Percentiles rank a stretch among this genome's conserved stretches.
phyloP scores from a whole-genome alignment of 2,797 vertebrate genomes.

The Mormyrops attenuatus region DNA sequence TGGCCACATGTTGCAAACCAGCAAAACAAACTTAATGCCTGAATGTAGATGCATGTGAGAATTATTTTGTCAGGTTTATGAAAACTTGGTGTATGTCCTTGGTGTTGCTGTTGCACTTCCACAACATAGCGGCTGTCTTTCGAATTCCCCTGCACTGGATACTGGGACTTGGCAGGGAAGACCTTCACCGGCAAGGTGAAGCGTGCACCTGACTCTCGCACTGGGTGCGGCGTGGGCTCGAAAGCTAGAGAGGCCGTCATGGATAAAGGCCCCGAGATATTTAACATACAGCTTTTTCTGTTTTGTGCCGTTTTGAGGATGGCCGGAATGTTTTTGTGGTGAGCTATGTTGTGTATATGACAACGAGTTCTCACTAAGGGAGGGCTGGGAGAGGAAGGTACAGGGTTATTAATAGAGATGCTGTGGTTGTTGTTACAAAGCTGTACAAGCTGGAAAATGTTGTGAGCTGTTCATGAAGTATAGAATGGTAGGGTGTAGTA shows the following conservation, averaged over 20 bases:
- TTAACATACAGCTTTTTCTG: constrained; percentile 60
- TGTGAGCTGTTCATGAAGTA: not conserved
- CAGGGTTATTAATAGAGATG: constrained; percentile 39
- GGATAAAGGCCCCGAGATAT: constrained; percentile 52
- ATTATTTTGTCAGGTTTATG: not conserved
- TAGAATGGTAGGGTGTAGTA: not conserved
- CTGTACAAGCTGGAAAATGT: not conserved
- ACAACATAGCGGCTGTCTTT: not conserved
- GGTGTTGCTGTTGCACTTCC: not conserved
- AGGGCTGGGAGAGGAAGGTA: constrained; percentile 73
- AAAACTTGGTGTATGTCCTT: not conserved
- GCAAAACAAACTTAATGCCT: not conserved
- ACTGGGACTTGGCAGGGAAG: not conserved
- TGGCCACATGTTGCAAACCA: not conserved
- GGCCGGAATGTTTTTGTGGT: constrained; percentile 55
- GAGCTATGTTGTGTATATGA: constrained; percentile 58
- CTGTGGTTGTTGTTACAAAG: not conserved
- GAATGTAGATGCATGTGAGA: not conserved
- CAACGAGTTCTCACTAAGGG: constrained; percentile 71
- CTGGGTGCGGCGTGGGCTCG: constrained; percentile 49
- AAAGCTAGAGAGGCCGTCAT: constrained; percentile 52
- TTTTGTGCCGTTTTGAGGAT: constrained; percentile 62
- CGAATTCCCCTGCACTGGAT: not conserved
- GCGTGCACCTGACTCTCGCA: constrained; percentile 44
- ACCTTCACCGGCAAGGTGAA: constrained; percentile 31